Evolutionary conservation across 2,797 vertebrate species (phyloP), one percentile per base, ranked within the genome.

Genomic region (Lerista edwardsae): DNA sequence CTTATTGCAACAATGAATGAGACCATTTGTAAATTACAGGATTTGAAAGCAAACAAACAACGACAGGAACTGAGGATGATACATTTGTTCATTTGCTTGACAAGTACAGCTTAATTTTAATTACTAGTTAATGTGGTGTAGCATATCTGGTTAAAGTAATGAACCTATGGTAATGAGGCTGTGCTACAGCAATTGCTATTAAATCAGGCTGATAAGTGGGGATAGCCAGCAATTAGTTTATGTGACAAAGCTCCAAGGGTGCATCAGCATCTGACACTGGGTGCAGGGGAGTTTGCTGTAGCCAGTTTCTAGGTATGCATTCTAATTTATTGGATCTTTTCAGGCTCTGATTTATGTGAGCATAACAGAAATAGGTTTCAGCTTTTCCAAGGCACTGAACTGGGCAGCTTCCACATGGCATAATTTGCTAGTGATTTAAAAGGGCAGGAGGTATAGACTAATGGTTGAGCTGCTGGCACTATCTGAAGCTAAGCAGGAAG

Each of bases 61-160:
- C 83, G 88, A 92, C 81, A 91, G 89, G 84, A 93, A 83, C 64
- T 89, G 78, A 19, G 80, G 86, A 89, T 55, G 75, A 84, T 72
- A 72, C 41, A 72, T 80, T 80, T 88, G 87, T 92, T 89, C 72
- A 92, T 90, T 88, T 90, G 86, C 91, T 36, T 91, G 82, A 90
- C 89, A 86, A 71, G 82, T 71, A 80, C 91, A 89, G 91, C 92
- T 91, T 91, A 90, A 94, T 93, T 93, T 93, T 92, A 93, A 93
- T 93, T 91, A 89, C 90, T 86, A 93, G 82, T 90, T 91, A 93
- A 90, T 92, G 89, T 83, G 74, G 83, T 89, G 77, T 87, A 93
- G 88, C 78, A 85, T 90, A 90, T 93, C 86, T 84, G 81, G 84
- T 79, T 90, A 86, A 85, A 91, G 84, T 91, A 94, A 89, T 86